Evolutionary conservation across 2,888 invertebrate genomes (phyloP).

Genomic region (Heteromyza rotundicornis): DNA sequence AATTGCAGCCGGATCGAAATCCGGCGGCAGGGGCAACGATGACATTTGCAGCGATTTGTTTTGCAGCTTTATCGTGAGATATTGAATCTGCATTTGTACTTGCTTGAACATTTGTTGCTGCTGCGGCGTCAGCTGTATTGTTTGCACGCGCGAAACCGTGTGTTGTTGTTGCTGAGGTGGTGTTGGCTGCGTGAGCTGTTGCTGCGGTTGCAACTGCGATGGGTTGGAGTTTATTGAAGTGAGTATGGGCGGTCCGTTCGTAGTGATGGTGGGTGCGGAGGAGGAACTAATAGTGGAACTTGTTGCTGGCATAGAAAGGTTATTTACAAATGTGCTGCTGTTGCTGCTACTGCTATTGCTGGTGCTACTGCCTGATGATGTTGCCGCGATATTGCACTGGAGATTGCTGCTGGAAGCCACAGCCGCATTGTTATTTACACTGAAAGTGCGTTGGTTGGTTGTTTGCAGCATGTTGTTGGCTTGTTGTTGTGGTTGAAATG

Average conservation of each 20-base stretch:
- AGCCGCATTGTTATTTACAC: neutral
- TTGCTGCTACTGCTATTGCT: slow-evolving; percentile 20
- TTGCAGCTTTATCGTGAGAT: slow-evolving; percentile 66
- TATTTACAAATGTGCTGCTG: slow-evolving; percentile 2
- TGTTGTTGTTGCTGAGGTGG: slow-evolving; percentile 44
- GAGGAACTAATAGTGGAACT: neutral
- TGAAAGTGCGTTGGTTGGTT: neutral
- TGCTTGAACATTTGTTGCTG: slow-evolving; percentile 73
- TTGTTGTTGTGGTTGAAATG: slow-evolving; percentile 21
- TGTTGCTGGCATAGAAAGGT: slow-evolving; percentile 8
- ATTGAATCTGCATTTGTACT: slow-evolving; percentile 74
- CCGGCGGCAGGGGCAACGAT: slow-evolving; percentile 55
- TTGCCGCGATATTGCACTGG: neutral
- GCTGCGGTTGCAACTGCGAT: slow-evolving; percentile 14
- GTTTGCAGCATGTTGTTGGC: slow-evolving; percentile 12
- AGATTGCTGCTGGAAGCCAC: neutral
- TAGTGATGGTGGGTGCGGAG: neutral
- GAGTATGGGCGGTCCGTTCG: neutral
- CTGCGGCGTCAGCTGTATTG: slow-evolving; percentile 76
- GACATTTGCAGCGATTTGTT: slow-evolving; percentile 59
- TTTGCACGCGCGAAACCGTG: slow-evolving; percentile 70
- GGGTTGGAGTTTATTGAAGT: neutral
- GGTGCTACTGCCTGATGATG: slow-evolving; percentile 13
- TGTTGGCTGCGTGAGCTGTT: slow-evolving; percentile 31
- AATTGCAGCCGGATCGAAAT: slow-evolving; percentile 57